Evolutionary conservation across 2,797 vertebrate genomes (phyloP), one percentile per base, ranked within the genome.

Genomic region (Rhodeus uyekii): DNA sequence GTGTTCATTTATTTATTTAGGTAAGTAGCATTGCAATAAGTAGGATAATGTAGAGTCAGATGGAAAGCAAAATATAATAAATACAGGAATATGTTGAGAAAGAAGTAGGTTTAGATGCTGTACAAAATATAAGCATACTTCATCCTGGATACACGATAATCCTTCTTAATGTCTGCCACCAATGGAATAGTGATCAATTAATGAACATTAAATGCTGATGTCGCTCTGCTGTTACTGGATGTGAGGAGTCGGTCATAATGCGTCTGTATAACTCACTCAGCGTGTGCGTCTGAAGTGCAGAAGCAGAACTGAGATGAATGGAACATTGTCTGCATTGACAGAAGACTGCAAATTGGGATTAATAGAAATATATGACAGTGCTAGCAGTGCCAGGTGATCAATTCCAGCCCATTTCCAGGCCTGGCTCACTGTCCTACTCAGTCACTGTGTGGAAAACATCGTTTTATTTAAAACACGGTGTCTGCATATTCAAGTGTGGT

Each of bases 241-340:
- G 85, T 90, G 86, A 89, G 80, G 61, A 24, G 13, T 85, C 73
- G 55, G 69, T 83, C 82, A 87, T 39, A n/a, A n/a, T 71, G 83
- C 86, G 13, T 19, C 19, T 32, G 5, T n/a, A 19, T 46, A 68
- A 73, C 65, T 73, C 73, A 24, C 24, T 77, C 69, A 38, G 29
- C 42, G 46, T 64, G 61, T 64, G 55, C 12, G 12, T 36, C 46
- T 60, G 34, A 55, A 67, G 44, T 60, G 36, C 19, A 63, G 69
- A 46, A 71, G 81, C 36, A 32, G 63, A 77, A 87, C 73, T 36
- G 44, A 81, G 88, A 89, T 87, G 73, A 87, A 87, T 81, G 61
- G 64, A 32, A 53, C 29, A 83, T 83, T 81, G 68, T 75, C 32
- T 63, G 64, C 58, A 58, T 65, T 74, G 61, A 80, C 76, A 84